Base-by-base conservation (phyloP, 2,888 invertebrate species). In the Acronicta alni region DNA sequence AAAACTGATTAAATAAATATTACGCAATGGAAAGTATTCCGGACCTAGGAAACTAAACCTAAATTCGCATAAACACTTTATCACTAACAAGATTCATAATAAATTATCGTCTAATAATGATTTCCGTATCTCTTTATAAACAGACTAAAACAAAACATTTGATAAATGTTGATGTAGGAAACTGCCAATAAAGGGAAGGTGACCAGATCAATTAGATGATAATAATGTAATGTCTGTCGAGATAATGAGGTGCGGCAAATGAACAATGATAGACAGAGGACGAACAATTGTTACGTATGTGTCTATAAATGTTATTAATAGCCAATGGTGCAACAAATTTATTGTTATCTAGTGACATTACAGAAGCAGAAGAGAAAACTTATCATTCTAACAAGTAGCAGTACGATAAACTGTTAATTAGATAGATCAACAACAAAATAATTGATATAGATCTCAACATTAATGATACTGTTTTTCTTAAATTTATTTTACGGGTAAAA, bases 71-170 rank as follows among this genome's bases (percentile, higher is more conserved):
- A 70, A 77, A 75, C 66, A 67, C 44, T 60, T 60, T 72, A 76
- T 76, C 64, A 62, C 39, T 68, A 65, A 66, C 49, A 20, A 67
- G 47, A 74, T 74, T 20, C 59, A 54, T 72, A 75, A 75, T 69
- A 77, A 72, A 67, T 75, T 75, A 77, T 71, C 67, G 61, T 72
- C 55, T 64, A 82, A 82, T 84, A 84, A 84, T 80, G 60, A 85
- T 87, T 89, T 91, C 91, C 91, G 86, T 83, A 79, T 84, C 77
- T 62, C 61, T 71, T 64, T 68, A 75, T 87, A 89, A 89, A 87
- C 83, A 86, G 12, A 72, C 57, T 53, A 67, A 79, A 83, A 89
- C 85, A 88, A 86, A 88, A 87, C 85, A 87, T 63, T 81, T 64
- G 81, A 83, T 84, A 84, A 83, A 74, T 76, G 63, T 68, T 44